Evolutionary conservation across 2,797 vertebrate genomes (phyloP).

Genomic region (Antennarius maculatus): DNA sequence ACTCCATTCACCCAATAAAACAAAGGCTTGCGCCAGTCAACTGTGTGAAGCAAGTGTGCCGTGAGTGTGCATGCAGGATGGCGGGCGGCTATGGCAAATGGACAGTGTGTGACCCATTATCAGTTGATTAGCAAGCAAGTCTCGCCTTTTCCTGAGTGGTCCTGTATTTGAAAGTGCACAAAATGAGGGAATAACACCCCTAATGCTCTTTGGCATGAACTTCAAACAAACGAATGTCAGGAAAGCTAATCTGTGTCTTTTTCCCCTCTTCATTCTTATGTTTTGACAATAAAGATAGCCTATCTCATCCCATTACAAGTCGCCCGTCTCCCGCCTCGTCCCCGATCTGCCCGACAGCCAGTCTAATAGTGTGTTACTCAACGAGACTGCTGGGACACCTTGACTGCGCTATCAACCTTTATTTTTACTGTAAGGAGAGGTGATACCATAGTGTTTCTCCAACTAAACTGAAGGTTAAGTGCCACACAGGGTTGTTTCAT

Average conservation of each 20-base stretch:
- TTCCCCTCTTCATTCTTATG: conserved; percentile 82
- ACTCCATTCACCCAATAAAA: conserved; percentile 3
- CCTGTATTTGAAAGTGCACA: conserved; percentile 72
- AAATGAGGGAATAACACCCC: conserved; percentile 75
- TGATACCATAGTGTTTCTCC: conserved; percentile 20
- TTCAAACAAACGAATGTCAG: conserved; percentile 82
- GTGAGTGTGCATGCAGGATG: conserved; percentile 74
- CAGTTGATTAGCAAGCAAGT: conserved; percentile 84
- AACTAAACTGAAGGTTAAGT: conserved; percentile 17
- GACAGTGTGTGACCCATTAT: conserved; percentile 78
- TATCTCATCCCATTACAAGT: conserved; percentile 82
- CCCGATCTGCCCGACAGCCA: conserved; percentile 67
- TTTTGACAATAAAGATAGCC: conserved; percentile 88
- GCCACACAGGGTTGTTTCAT: neutral
- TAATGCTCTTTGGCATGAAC: conserved; percentile 85
- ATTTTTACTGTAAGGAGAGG: conserved; percentile 36
- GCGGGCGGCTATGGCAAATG: conserved; percentile 60
- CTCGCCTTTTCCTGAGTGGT: conserved; percentile 85
- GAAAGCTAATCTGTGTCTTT: conserved; percentile 81
- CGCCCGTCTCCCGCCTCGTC: conserved; percentile 75
- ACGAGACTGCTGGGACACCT: conserved; percentile 60
- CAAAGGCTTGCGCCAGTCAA: conserved; percentile 35
- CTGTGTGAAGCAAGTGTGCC: conserved; percentile 81
- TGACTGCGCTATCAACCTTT: conserved; percentile 51
- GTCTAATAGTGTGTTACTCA: conserved; percentile 58